phyloP scores from a whole-genome alignment of 2,888 invertebrate genomes.

The Troilus luridus region DNA sequence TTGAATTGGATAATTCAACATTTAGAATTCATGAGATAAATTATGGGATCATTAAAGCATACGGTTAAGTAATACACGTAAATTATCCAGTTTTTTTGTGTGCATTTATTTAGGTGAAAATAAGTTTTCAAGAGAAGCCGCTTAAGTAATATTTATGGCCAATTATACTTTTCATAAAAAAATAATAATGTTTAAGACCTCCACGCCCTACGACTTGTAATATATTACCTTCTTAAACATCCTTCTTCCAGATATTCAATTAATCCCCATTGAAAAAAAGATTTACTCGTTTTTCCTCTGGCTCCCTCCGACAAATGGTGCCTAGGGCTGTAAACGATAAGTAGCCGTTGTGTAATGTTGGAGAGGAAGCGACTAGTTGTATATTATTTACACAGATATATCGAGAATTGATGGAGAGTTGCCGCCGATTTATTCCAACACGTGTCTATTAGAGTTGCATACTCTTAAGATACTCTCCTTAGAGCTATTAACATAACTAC shows the following conservation, averaged over 20 bases:
- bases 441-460: slow-evolving; percentile 6
- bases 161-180: background rate
- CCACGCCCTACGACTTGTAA: background rate
- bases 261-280: background rate
- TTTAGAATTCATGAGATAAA: no score
- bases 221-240: background rate
- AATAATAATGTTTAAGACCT: background rate
- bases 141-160: background rate
- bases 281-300: background rate
- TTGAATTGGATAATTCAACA: no score
- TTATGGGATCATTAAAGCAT: no score
- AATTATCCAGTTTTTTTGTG: no score
- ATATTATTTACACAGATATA: slow-evolving; percentile 3
- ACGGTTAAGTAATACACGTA: no score
- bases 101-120: no score
- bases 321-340: background rate
- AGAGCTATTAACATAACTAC: slow-evolving; percentile 8
- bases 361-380: background rate
- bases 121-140: background rate
- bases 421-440: background rate
- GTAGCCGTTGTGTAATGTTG: slow-evolving; percentile 34
- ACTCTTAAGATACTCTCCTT: background rate
- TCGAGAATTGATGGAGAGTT: slow-evolving; percentile 20
- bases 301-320: background rate
- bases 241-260: background rate